Evolutionary conservation across 2,888 invertebrate species (phyloP), one percentile per base, ranked within the genome.

Genomic region (Athalia circularis): DNA sequence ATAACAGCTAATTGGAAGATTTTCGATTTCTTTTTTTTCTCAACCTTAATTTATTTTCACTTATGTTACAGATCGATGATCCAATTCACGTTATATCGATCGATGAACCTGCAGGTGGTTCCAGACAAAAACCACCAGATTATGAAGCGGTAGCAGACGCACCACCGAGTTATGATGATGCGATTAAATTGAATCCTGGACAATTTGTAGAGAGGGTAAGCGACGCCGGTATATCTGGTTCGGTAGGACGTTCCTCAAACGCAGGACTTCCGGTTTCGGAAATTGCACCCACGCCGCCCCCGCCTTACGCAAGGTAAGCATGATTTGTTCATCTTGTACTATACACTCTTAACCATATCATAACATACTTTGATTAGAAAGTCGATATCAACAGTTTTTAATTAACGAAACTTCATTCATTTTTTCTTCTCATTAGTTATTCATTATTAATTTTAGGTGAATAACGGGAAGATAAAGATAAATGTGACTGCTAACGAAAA

Each of bases 81-180:
- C 93, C 93, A 59, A 93, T 94, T 84, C 94, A 94, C 89, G 93
- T 94, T 80, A 94, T 94, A 82, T 92, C 93, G 82, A 92, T 93
- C 89, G 93, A 93, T 81, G 90, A 88, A 82, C 87, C 88, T 62
- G 92, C 92, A 83, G 92, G 92, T 86, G 92, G 92, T 80, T 92
- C 93, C 89, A 92, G 93, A 85, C 94, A 94, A 86, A 95, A 95
- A 88, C 94, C 95, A 54, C 95, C 95, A 3, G 94, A 94, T 88
- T 95, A 95, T 90, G 94, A 94, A 86, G 92, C 93, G 6, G 94
- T 94, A 76, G 93, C 94, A 7, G 94, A 94, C 59, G 93, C 93
- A 79, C 94, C 94, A 80, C 95, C 95, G 1, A 94, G 94, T 15
- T 95, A 95, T 89, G 94, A 94, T 87, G 94, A 94, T 86, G 95